Base-by-base conservation (phyloP, 2,888 invertebrate species). In the Eupelmus urozonus region DNA sequence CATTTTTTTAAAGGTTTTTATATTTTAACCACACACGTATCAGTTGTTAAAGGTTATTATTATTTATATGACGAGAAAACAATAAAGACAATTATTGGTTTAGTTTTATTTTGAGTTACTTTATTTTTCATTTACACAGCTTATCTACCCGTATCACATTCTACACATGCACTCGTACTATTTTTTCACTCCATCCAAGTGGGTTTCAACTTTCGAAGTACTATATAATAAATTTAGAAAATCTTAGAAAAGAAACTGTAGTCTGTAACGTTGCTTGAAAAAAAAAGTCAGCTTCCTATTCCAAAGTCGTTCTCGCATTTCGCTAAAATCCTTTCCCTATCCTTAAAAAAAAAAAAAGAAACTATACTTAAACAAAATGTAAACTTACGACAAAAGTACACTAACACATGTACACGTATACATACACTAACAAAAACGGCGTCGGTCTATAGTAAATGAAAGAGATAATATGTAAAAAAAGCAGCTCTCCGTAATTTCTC, bases 401-500 rank as follows among this genome's bases (percentile, higher is more conserved):
- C 23, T 57, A 18, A 25, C 45, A 70, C 40, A 25, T 9, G 29
- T 40, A 62, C 49, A 65, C 34, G 18, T 40, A 76, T 65, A 63
- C 53, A 69, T 23, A 45, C 49, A 45, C 25, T 29, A 55, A 62
- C 18, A 34, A 23, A 63, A 57, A 13, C 45, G 57, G 55, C 69
- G 76, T 70, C 42, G 67, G 42, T 51, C 57, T 76, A 55, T 75
- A 80, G 78, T 74, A 60, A 29, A 59, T 27, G 27, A 69, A 13
- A 20, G 20, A 20, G 20, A 53, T 1, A 2, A 20, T 53, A 20
- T 45, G 13, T 18, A 55, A 49, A 51, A 69, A 59, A 34, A 63
- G 51, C 40, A 80, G 78, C 40, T 80, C 45, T 74, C 55, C 74
- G 27, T 49, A 51, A 57, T 63, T 62, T 57, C 62, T 74, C 65